Conservation (phyloP, 1,140 invertebrate species). For the Ylistrum balloti region DNA sequence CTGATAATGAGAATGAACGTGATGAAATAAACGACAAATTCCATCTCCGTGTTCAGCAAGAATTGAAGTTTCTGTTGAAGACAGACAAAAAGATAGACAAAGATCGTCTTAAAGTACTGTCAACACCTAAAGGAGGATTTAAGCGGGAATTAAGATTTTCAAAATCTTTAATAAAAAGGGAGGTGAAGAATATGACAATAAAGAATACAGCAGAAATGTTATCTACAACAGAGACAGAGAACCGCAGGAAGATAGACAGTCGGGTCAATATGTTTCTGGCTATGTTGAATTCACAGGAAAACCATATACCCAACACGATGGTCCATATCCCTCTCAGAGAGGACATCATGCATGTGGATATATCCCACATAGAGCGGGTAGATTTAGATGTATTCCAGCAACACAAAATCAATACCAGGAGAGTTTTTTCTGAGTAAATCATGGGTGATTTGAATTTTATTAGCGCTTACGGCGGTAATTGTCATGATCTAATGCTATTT, state of each 20-base stretch:
- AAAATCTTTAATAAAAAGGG: background rate
- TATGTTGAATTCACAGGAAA: conserved; percentile 2
- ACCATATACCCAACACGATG: background rate
- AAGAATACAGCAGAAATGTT: background rate
- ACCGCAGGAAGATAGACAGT: background rate
- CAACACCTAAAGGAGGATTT: background rate
- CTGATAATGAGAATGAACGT: background rate
- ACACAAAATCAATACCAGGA: background rate
- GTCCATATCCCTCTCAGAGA: background rate
- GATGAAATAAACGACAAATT: background rate
- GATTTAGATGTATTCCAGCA: background rate
- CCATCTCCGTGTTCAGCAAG: background rate
- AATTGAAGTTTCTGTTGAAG: background rate
- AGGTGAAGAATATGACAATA: background rate
- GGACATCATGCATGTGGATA: background rate
- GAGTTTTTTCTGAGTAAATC: background rate
- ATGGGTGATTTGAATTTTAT: too few relatives aligned
- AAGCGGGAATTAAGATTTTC: background rate
- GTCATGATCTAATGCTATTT: too few relatives aligned
- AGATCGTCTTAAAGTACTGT: background rate
- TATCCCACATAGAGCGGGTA: background rate
- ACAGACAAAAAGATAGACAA: background rate
- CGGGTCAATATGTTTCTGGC: conserved; percentile 20
- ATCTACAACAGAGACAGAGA: background rate
- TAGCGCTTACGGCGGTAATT: too few relatives aligned